A percentile compares a stretch with the other conserved stretches of the same genome.
Evolutionary conservation across 2,888 invertebrate genomes (phyloP).

Genomic region (Eurytoma adleriae): DNA sequence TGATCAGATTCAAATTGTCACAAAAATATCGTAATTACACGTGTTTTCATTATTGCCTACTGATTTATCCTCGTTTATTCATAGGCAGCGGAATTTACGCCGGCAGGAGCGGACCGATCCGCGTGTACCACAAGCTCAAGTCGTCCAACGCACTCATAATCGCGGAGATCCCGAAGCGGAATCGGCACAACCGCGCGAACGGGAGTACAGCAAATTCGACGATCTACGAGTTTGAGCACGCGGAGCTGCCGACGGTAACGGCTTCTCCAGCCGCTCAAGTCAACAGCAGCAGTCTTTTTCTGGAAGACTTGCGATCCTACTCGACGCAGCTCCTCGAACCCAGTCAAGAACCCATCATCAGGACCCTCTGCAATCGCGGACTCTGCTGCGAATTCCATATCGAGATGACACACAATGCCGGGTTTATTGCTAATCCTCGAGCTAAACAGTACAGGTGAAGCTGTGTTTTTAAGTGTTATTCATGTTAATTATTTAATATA

Average conservation of each 20-base stretch:
- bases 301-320: neutral
- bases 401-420: constrained; percentile 57
- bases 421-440: constrained; percentile 48
- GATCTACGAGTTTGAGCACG: constrained; percentile 43
- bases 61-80: no score
- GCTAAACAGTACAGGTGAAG: constrained; percentile 60
- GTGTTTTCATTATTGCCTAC: no score
- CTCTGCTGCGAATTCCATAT: constrained; percentile 55
- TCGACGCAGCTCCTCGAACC: neutral
- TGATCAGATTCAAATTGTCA: neutral
- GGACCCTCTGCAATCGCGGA: constrained; percentile 16
- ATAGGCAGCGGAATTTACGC: constrained; percentile 78
- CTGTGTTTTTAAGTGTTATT: no score
- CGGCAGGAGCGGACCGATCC: constrained; percentile 59
- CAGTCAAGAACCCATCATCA: constrained; percentile 25
- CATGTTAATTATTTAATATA: no score
- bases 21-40: no score
- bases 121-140: neutral
- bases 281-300: no score
- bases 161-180: constrained; percentile 76
- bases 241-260: constrained; percentile 41
- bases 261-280: neutral
- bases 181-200: constrained; percentile 12
- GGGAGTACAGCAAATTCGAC: neutral
- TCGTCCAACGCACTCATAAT: constrained; percentile 75